Base-by-base conservation (phyloP, 2,888 invertebrate genomes). In the Campoplex capitator region DNA sequence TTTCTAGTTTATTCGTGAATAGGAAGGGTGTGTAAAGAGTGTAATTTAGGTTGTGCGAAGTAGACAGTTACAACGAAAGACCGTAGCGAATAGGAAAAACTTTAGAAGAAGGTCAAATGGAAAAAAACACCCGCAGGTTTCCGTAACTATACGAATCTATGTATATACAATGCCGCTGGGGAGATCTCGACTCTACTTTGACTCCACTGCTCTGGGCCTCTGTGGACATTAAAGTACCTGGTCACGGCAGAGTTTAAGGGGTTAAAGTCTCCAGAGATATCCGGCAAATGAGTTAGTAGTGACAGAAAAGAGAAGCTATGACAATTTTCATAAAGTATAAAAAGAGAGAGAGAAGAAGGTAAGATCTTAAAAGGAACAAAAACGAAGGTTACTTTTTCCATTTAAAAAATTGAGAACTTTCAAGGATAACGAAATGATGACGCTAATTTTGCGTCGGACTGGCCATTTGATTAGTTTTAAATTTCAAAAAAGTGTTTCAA, bases 141-240 rank as follows among this genome's bases (percentile, higher is more conserved):
- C 48, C 84, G 54, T 32, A 84, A 84, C 28, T 45, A 45, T 45
- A n/a, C 48, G 65, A 48, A 48, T 76, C 32, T 65, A n/a, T 65
- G 42, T 65, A 58, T 48, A n/a, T 32, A 48, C 38, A 67, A 51
- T 23, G 82, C 48, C 81, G 42, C 82, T 18, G 78, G 85, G 78
- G 80, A 74, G 79, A 78, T 74, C 74, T 74, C 58, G 56, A 71
- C 65, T 70, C 58, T 82, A 74, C 85, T 85, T 85, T 82, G 82
- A 78, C 78, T 74, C 74, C 62, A 62, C 23, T 56, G 71, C 65
- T 68, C 82, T 56, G 70, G 58, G 56, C 71, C 56, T 71, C 38
- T 68, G 56, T 67, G 82, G 56, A 73, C 73, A 48, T 70, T 71
- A 78, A 82, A 82, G 82, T 74, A 85, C 82, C 70, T 67, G 77